A percentile compares a stretch with the other conserved stretches of the same genome.
Evolutionary conservation across 2,113 vertebrate genomes (phyloP).

Genomic region (Oophaga pumilio): DNA sequence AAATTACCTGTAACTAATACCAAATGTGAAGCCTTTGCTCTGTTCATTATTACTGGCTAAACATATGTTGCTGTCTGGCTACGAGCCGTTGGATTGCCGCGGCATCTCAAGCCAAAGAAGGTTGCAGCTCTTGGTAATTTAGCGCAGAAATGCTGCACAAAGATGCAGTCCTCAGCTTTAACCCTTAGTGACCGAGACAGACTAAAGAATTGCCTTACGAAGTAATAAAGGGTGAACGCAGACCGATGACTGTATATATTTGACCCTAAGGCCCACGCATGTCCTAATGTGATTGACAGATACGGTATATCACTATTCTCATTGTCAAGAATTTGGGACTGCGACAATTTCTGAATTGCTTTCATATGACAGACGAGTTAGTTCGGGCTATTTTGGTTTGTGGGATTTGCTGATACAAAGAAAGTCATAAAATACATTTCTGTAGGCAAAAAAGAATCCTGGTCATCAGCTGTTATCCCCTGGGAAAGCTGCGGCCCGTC

Average conservation of each 20-base stretch:
- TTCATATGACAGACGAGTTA: background rate
- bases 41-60: slow-evolving; percentile 40
- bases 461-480: background rate
- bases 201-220: background rate
- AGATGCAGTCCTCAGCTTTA: slow-evolving; percentile 6
- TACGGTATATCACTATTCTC: background rate
- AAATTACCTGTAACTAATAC: slow-evolving; percentile 47
- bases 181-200: background rate
- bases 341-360: background rate
- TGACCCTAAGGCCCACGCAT: background rate
- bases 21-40: slow-evolving; percentile 30
- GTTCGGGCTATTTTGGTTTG: background rate
- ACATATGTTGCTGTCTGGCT: slow-evolving; percentile 51
- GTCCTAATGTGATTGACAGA: background rate
- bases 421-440: background rate
- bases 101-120: slow-evolving; percentile 14
- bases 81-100: slow-evolving; percentile 22
- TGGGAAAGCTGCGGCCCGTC: background rate
- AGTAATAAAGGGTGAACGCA: background rate
- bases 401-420: background rate
- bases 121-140: slow-evolving; percentile 12
- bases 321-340: background rate
- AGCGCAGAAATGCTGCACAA: slow-evolving; percentile 16
- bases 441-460: background rate
- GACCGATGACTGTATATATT: background rate